Conservation (phyloP, 2,888 invertebrate species). For the Dynastes grantii region DNA sequence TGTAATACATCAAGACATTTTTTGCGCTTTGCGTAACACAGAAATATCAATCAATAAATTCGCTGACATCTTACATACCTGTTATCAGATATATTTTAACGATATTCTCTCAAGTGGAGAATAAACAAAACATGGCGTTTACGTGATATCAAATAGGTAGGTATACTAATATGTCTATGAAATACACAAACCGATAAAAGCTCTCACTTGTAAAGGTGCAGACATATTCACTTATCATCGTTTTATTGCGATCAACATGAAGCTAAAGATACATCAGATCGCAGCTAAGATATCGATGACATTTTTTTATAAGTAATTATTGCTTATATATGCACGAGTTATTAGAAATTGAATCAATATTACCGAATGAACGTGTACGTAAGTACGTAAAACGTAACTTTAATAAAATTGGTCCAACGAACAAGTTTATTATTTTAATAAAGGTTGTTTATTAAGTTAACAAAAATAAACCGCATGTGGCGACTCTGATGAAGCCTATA, state of each 20-base stretch:
- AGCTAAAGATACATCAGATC: neutral
- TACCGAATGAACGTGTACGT: too few species aligned
- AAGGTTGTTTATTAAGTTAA: too few species aligned
- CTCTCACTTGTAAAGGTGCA: slow-evolving; percentile 4
- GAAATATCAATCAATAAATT: neutral
- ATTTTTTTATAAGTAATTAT: too few species aligned
- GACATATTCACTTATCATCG: neutral
- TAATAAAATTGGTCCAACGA: too few species aligned
- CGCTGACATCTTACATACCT: slow-evolving; percentile 18
- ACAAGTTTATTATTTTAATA: too few species aligned
- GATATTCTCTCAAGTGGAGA: slow-evolving; percentile 22
- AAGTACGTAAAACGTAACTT: too few species aligned
- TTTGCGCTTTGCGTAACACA: neutral
- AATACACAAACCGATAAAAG: neutral
- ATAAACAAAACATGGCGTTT: slow-evolving; percentile 16
- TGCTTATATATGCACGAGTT: too few species aligned
- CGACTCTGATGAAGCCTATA: too few species aligned
- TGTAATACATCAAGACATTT: neutral
- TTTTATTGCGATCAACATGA: neutral
- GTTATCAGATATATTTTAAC: slow-evolving; percentile 22
- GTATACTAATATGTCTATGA: neutral
- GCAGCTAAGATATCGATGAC: neutral
- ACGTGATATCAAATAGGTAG: slow-evolving; percentile 15
- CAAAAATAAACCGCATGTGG: too few species aligned
- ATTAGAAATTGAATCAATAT: too few species aligned